A percentile compares a stretch with the other conserved stretches of the same genome.
These are phyloP conservation scores for Sebastes hubbsi DNA, from an alignment of 2,797 vertebrate species.

Conservation along the genomic window DNA sequence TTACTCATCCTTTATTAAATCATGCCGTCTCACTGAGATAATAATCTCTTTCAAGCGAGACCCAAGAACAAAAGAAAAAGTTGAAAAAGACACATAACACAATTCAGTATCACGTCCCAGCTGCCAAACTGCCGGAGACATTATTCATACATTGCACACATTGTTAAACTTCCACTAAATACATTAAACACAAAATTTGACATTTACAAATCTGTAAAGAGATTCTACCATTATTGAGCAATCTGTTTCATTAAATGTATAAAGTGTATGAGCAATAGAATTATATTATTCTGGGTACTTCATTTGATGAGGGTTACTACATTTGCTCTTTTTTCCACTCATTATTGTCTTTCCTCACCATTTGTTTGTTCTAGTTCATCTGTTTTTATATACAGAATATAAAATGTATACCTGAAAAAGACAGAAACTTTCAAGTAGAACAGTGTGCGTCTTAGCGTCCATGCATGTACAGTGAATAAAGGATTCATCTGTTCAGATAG, in stretches of 20 bases:
- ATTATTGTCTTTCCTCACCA: not conserved
- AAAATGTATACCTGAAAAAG: not conserved
- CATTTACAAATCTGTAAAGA: not conserved
- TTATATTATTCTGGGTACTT: not conserved
- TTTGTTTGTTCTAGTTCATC: not conserved
- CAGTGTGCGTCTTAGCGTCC: not conserved
- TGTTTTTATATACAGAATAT: not conserved
- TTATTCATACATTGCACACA: not conserved
- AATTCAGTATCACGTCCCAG: not conserved
- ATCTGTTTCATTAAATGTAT: not conserved
- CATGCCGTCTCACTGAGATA: not conserved
- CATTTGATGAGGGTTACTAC: not conserved
- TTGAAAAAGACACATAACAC: not conserved
- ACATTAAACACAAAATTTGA: not conserved
- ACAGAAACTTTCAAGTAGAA: not conserved
- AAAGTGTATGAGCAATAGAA: not conserved
- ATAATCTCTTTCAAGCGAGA: slow-evolving; percentile 6
- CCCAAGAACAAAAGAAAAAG: not conserved
- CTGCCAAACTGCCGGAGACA: not conserved
- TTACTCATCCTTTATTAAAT: slow-evolving; percentile 43
- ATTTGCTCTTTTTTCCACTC: not conserved
- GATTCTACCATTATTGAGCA: not conserved
- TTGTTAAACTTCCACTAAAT: not conserved
- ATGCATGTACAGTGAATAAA: slow-evolving; percentile 9
- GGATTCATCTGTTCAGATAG: slow-evolving; percentile 12